Percentiles rank a stretch among this genome's conserved stretches.
phyloP scores from a whole-genome alignment of 2,888 invertebrate genomes.

The Oscheius onirici region DNA sequence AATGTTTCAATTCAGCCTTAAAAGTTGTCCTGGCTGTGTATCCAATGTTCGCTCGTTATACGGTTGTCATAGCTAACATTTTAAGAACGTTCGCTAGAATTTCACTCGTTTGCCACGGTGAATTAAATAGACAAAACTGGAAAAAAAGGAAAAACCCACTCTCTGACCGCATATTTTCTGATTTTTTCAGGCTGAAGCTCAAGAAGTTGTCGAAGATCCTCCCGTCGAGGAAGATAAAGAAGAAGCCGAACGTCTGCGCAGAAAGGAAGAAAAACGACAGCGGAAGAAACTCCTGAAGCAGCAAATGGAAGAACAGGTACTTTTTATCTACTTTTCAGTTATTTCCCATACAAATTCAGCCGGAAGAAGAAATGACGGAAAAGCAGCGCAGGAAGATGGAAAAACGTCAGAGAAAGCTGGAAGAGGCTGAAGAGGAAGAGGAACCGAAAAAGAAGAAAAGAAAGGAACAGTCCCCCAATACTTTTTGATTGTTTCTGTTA shows the following conservation, averaged over 20 bases:
- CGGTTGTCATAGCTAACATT: too few species aligned
- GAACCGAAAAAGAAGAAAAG: slow-evolving; percentile 14
- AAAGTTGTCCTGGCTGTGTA: too few species aligned
- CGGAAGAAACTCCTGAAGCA: neutral
- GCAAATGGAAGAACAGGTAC: slow-evolving; percentile 2
- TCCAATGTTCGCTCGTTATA: too few species aligned
- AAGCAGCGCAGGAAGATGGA: slow-evolving; percentile 29
- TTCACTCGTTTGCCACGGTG: too few species aligned
- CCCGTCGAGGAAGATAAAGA: neutral
- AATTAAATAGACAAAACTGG: too few species aligned
- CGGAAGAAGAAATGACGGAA: slow-evolving; percentile 16
- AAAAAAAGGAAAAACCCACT: too few species aligned
- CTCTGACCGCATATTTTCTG: too few species aligned
- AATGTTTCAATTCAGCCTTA: too few species aligned
- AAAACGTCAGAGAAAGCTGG: slow-evolving; percentile 12
- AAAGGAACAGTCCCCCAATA: neutral
- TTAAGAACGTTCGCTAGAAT: too few species aligned
- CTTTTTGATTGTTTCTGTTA: too few species aligned
- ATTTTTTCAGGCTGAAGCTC: neutral
- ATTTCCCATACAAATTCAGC: neutral
- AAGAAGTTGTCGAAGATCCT: neutral
- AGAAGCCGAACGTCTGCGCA: neutral
- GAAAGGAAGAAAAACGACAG: slow-evolving; percentile 19
- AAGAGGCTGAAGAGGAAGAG: neutral
- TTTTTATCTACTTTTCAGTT: neutral